Evolutionary conservation across 2,888 invertebrate species (phyloP).

Genomic region (Trichogramma dendrolimi): DNA sequence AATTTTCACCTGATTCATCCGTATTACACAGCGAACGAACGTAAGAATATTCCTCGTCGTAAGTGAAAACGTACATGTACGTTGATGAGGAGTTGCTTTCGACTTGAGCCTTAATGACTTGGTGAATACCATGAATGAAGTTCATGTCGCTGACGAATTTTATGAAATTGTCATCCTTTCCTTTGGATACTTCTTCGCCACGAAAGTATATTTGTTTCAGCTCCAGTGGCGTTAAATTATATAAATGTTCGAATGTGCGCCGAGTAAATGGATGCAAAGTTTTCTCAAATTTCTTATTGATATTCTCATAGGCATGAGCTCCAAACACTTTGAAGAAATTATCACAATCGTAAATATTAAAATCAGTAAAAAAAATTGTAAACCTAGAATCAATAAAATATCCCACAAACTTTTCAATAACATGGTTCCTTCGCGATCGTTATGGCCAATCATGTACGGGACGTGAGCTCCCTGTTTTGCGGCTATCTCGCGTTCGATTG

Average conservation of each 20-base stretch:
- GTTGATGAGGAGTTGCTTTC: constrained; percentile 50
- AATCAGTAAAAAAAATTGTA: too few species aligned
- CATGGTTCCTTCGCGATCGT: constrained; percentile 33
- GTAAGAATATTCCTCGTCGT: constrained; percentile 39
- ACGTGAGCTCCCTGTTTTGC: constrained; percentile 32
- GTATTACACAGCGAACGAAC: background rate
- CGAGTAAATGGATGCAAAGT: constrained; percentile 23
- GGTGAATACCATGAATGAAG: constrained; percentile 52
- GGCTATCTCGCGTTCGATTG: constrained; percentile 22
- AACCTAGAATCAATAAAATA: background rate
- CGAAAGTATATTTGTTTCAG: constrained; percentile 37
- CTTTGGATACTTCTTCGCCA: constrained; percentile 18
- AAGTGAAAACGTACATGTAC: constrained; percentile 60
- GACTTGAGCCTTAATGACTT: constrained; percentile 49
- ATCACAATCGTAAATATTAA: too few species aligned
- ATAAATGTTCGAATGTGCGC: constrained; percentile 19
- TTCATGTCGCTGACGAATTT: constrained; percentile 57
- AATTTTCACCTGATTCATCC: too few species aligned
- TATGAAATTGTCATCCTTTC: constrained; percentile 50
- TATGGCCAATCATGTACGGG: constrained; percentile 39
- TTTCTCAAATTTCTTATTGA: background rate
- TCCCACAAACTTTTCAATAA: background rate
- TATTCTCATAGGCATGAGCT: background rate
- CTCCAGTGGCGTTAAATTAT: constrained; percentile 28
- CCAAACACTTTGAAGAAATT: background rate